Evolutionary conservation across 2,113 vertebrate genomes (phyloP).

Genomic region (Macrotis lagotis): DNA sequence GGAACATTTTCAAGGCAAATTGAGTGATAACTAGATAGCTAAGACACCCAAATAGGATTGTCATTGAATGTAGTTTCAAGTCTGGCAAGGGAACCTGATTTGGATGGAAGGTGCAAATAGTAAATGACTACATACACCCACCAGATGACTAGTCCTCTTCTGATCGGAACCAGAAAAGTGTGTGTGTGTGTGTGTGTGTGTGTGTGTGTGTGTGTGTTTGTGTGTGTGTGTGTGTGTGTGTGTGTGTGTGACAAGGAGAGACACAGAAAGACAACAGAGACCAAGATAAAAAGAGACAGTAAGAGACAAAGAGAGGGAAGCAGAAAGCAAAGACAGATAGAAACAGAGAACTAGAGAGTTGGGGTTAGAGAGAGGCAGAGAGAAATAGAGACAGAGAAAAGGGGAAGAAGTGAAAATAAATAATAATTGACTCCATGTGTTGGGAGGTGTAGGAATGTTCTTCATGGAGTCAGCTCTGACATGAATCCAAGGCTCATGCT

Average conservation of each 20-base stretch:
- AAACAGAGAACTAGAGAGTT: no score
- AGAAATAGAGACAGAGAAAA: slow-evolving; percentile 14
- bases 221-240: no score
- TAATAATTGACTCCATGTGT: slow-evolving; percentile 65
- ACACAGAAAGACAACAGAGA: no score
- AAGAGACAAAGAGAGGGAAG: not conserved
- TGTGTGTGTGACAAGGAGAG: not conserved
- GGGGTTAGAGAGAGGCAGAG: not conserved
- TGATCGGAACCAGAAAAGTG: slow-evolving; percentile 56
- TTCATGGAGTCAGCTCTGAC: slow-evolving; percentile 21
- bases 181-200: not conserved
- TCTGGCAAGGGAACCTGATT: slow-evolving; percentile 35
- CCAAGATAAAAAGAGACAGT: not conserved
- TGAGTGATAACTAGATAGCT: not conserved
- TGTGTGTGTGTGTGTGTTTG: not conserved
- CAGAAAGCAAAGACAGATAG: not conserved
- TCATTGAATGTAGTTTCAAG: not conserved
- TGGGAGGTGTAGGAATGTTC: slow-evolving; percentile 47
- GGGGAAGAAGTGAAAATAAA: slow-evolving; percentile 54
- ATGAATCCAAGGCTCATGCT: slow-evolving; percentile 49
- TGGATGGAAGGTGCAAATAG: slow-evolving; percentile 20
- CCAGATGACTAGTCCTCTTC: slow-evolving; percentile 37
- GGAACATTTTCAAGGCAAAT: not conserved
- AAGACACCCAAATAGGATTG: not conserved
- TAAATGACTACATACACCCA: slow-evolving; percentile 35